phyloP scores from a whole-genome alignment of 2,797 vertebrate genomes.

The Sibirionetta formosa region DNA sequence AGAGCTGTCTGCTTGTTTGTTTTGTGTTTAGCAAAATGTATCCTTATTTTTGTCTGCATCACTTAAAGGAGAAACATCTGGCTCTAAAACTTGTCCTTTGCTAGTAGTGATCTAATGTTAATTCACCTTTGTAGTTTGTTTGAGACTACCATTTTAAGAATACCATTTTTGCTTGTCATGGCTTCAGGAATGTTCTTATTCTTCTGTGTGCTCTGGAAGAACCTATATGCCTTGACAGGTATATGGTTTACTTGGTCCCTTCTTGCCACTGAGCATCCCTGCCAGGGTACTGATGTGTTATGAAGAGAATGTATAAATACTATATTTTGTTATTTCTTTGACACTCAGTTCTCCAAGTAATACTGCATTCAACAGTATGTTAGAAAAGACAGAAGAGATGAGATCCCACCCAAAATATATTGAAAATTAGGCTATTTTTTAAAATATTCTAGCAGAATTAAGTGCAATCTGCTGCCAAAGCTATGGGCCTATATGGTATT shows the following conservation, averaged over 20 bases:
- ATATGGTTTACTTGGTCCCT: not conserved
- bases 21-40: not conserved
- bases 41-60: not conserved
- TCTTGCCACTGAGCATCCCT: not conserved
- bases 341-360: not conserved
- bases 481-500: not conserved
- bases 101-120: not conserved
- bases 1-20: not conserved
- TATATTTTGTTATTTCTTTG: not conserved
- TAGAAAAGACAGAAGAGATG: not conserved
- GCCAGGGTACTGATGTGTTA: not conserved
- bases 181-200: not conserved
- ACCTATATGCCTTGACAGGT: not conserved
- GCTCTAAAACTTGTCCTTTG: not conserved
- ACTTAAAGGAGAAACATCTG: not conserved
- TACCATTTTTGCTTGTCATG: not conserved
- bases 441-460: not conserved
- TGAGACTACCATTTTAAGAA: not conserved
- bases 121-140: not conserved
- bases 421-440: not conserved
- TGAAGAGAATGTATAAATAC: not conserved
- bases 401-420: fast-evolving
- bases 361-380: not conserved
- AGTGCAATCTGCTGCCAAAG: not conserved
- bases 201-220: not conserved